phyloP scores from a whole-genome alignment of 2,888 invertebrate species.

The Trichacis sp. region DNA sequence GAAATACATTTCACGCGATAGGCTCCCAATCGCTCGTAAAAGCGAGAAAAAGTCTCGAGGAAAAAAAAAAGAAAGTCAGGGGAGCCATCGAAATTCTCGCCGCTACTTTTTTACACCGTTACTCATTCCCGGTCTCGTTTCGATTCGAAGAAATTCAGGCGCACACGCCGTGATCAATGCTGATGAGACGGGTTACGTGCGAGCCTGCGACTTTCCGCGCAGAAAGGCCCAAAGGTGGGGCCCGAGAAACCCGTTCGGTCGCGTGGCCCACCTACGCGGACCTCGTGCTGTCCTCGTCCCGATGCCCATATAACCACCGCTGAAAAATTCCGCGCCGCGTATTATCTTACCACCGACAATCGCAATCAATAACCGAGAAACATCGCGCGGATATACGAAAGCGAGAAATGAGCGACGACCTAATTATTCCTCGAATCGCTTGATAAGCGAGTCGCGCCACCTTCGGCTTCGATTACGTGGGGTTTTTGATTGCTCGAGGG shows the following conservation, averaged over 20 bases:
- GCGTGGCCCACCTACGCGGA: conserved; percentile 68
- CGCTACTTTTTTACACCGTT: too few relatives aligned
- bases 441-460: background rate
- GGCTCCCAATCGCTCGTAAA: too few relatives aligned
- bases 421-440: background rate
- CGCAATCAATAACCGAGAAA: background rate
- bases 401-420: background rate
- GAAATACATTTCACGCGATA: background rate
- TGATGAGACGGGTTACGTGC: background rate
- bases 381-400: background rate
- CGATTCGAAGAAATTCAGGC: background rate
- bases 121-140: background rate
- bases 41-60: too few relatives aligned
- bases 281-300: conserved; percentile 35
- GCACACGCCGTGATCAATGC: background rate
- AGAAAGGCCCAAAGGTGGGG: conserved; percentile 17
- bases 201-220: too few relatives aligned
- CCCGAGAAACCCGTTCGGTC: conserved; percentile 64
- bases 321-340: background rate
- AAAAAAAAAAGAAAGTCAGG: too few relatives aligned
- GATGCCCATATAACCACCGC: background rate
- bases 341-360: background rate
- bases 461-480: background rate
- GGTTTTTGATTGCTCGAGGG: too few relatives aligned
- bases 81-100: too few relatives aligned